Evolutionary conservation across 92 coral and sea anemone species (phyloP), one percentile per base, ranked within the genome.

Genomic region (Paramuricea clavata): DNA sequence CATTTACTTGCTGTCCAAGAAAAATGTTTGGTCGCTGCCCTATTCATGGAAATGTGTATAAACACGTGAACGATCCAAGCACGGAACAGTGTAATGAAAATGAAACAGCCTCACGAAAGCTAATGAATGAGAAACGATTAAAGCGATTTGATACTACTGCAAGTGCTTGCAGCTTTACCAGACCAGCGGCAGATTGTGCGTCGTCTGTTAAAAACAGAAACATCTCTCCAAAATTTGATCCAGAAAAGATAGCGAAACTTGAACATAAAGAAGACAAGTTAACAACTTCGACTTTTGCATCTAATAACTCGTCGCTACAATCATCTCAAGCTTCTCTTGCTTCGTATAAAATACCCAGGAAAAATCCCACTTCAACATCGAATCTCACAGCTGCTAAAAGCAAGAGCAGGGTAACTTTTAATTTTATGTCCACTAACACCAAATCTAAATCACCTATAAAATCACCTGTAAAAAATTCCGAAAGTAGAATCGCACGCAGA

Each of bases 291-390:
- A 64, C 8, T 43, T 41, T 16, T 6, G 34, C 74, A 54, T 10
- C 64, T 68, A 34, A 27, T 6, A 36, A 12, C 19, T 82, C 34
- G 30, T 27, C 26, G 22, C 31, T 34, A 16, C 0, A 22, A 21
- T 7, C 86, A 21, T 22, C 62, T 25, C 39, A 69, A 11, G 32
- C 0, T 22, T 31, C 39, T 5, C 42, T 50, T 7, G 39, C 60
- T 27, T 75, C 64, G 59, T 82, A 65, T 42, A 82, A 49, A 44
- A 82, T 82, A 43, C 87, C 87, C 6, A 82, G 41, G 56, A 82
- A 26, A 42, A 25, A 17, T 22, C 25, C 42, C 23, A 12, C 39
- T 12, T 82, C 78, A 49, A 25, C 62, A 10, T 23, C 79, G 11
- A 74, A 27, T 74, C 32, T 43, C 6, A 25, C 42, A 21, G 49